Conservation (phyloP, 2,888 invertebrate species). For the Lithosia quadra region DNA sequence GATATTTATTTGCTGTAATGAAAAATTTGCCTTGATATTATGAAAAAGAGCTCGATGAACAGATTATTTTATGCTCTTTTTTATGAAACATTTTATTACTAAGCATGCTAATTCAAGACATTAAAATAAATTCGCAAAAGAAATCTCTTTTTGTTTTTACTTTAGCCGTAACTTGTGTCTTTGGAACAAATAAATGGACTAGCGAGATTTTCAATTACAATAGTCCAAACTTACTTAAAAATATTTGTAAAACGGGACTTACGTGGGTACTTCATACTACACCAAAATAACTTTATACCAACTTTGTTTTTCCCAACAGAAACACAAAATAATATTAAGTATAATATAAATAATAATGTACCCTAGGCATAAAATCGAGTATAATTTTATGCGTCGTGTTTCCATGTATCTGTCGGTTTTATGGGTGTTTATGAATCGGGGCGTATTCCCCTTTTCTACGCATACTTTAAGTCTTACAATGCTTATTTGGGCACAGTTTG, state of each 20-base stretch:
- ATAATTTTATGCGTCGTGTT: not conserved
- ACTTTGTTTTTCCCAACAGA: not conserved
- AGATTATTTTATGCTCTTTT: not conserved
- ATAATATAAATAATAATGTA: conserved; percentile 4
- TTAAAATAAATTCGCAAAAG: not conserved
- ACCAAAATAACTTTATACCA: not conserved
- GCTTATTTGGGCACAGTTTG: not conserved
- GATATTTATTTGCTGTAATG: not conserved
- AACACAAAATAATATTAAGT: not conserved
- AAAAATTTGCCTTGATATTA: not conserved
- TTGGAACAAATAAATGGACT: not conserved
- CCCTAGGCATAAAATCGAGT: not conserved
- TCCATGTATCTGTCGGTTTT: not conserved
- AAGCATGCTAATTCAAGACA: not conserved
- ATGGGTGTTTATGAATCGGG: not conserved
- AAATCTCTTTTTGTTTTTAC: not conserved
- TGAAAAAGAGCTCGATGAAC: not conserved
- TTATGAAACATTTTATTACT: not conserved
- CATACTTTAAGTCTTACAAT: too few relatives aligned
- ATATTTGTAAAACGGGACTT: too few relatives aligned
- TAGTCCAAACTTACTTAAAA: too few relatives aligned
- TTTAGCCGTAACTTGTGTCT: not conserved
- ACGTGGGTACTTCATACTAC: not conserved
- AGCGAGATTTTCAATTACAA: too few relatives aligned
- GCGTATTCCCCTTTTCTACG: not conserved